Evolutionary conservation across 35 echinoderm and acorn worm genomes (phyloP).

Genomic region (Eucidaris tribuloides): DNA sequence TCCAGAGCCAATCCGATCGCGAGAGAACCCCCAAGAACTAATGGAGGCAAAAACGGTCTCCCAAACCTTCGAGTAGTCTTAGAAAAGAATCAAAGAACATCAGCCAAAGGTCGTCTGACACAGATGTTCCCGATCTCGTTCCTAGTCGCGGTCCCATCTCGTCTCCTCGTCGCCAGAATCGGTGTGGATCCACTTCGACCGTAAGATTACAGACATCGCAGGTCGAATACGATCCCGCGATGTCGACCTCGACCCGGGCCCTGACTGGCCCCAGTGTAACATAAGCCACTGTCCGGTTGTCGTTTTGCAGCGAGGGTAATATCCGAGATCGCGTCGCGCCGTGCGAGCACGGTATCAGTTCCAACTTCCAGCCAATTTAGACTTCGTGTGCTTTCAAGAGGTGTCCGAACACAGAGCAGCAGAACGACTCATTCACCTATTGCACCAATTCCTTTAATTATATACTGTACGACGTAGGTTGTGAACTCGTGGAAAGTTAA

Average conservation of each 20-base stretch:
- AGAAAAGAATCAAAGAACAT: not conserved
- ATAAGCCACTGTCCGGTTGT: constrained; percentile 29
- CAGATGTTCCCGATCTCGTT: not conserved
- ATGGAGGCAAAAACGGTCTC: constrained; percentile 20
- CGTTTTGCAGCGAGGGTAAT: constrained; percentile 49
- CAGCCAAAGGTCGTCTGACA: not conserved
- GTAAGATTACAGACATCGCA: constrained; percentile 52
- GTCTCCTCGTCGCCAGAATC: constrained; percentile 49
- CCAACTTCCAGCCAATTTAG: constrained; percentile 86
- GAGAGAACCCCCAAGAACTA: constrained; percentile 6
- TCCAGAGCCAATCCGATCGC: not conserved
- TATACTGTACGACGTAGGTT: constrained; percentile 89
- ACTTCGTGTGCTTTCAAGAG: constrained; percentile 94
- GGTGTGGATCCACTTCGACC: constrained; percentile 32
- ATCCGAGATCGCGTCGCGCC: constrained; percentile 68
- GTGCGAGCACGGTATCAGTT: constrained; percentile 67
- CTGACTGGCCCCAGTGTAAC: constrained; percentile 29
- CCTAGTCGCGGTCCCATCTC: constrained; percentile 24
- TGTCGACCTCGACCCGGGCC: constrained; percentile 36
- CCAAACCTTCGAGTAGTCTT: not conserved
- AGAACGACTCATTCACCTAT: constrained; percentile 52
- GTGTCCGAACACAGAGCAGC: constrained; percentile 75
- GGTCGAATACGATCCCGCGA: constrained; percentile 23
- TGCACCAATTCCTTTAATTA: constrained; percentile 85
- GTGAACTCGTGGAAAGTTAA: constrained; percentile 76